Percentiles rank a stretch among this genome's conserved stretches.
Evolutionary conservation across 2,797 vertebrate species (phyloP).

Genomic region (Sebastes taczanowskii): DNA sequence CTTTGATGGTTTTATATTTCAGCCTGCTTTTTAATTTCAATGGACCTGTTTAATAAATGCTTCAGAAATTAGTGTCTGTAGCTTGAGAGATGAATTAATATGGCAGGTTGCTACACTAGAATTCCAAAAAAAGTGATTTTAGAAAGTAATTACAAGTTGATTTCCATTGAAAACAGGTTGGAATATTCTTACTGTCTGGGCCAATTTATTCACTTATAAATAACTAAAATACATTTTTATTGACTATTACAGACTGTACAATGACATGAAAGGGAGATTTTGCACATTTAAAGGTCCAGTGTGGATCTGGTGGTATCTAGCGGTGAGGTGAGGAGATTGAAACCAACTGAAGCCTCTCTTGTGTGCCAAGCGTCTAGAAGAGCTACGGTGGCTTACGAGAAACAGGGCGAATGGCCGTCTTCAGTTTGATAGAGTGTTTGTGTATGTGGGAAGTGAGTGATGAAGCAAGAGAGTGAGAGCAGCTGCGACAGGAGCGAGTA

Average conservation of each 20-base stretch:
- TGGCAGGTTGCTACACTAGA: background rate
- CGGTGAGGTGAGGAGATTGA: no score
- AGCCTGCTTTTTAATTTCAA: background rate
- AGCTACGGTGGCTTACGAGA: no score
- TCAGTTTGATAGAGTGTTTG: no score
- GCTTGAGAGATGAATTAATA: background rate
- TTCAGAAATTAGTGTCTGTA: background rate
- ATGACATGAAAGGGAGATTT: background rate
- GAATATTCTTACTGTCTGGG: no score
- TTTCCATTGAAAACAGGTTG: background rate
- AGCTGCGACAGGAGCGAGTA: fast-evolving
- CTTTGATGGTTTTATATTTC: background rate
- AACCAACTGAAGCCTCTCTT: no score
- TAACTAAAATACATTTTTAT: background rate
- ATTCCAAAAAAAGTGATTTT: background rate
- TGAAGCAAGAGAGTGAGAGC: no score
- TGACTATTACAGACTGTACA: background rate
- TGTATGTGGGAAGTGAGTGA: no score
- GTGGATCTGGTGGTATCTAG: no score
- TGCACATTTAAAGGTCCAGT: no score
- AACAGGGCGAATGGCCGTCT: no score
- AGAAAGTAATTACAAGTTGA: background rate
- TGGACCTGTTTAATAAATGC: background rate
- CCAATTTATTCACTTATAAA: background rate
- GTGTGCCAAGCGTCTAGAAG: no score